phyloP scores from a whole-genome alignment of 2,113 vertebrate species.

The Scopus umbretta region DNA sequence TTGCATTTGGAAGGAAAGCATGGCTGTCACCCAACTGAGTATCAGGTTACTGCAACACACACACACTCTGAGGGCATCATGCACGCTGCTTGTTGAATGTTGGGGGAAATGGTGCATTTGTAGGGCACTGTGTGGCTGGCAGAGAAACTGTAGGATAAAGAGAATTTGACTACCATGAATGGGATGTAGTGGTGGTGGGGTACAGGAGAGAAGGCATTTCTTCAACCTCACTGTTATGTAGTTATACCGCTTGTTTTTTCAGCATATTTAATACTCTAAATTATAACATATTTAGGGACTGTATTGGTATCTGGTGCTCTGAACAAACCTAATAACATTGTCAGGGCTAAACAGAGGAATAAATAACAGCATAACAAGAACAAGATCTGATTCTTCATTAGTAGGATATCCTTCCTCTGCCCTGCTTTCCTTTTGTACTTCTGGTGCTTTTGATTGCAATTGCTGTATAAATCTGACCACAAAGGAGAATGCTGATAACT shows the following conservation, averaged over 20 bases:
- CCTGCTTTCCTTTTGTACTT: neutral
- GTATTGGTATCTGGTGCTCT: neutral
- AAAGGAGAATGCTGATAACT: slow-evolving; percentile 26
- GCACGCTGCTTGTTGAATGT: neutral
- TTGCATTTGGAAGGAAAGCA: neutral
- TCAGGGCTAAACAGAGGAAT: neutral
- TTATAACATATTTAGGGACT: neutral
- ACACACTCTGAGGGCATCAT: neutral
- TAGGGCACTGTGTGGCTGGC: neutral
- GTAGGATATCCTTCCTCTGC: neutral
- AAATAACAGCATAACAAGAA: neutral
- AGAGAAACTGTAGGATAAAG: neutral
- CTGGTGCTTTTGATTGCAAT: slow-evolving; percentile 10
- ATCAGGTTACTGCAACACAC: neutral
- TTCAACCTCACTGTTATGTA: neutral
- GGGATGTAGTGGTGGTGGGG: no score
- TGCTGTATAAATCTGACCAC: slow-evolving; percentile 23
- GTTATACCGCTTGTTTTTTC: neutral
- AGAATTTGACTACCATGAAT: neutral
- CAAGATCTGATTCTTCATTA: slow-evolving; percentile 1
- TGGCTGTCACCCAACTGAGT: neutral
- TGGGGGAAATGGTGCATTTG: neutral
- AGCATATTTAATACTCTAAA: neutral
- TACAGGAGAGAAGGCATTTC: neutral
- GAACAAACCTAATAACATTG: neutral